Percentiles rank a stretch among this genome's conserved stretches.
Evolutionary conservation across 2,797 vertebrate species (phyloP).

Genomic region (Hapalemur alaotrensis): DNA sequence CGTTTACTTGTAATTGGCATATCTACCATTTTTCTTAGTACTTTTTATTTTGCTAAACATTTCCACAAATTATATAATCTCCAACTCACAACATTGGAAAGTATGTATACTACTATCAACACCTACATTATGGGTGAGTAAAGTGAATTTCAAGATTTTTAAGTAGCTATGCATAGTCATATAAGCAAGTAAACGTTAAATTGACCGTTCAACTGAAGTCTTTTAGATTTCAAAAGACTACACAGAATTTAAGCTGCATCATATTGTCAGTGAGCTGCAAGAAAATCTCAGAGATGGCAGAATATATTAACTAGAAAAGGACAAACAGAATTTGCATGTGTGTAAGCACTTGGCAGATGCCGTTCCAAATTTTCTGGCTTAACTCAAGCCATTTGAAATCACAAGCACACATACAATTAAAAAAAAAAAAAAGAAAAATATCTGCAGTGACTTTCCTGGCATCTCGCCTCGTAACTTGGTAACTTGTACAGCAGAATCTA

Average conservation of each 20-base stretch:
- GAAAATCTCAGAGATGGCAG: background rate
- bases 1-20: background rate
- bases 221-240: background rate
- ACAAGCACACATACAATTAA: background rate
- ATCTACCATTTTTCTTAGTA: background rate
- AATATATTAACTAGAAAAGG: background rate
- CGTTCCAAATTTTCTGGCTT: background rate
- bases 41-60: background rate
- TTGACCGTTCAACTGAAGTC: background rate
- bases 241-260: background rate
- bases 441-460: background rate
- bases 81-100: background rate
- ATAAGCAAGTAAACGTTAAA: background rate
- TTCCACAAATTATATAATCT: background rate
- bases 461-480: background rate
- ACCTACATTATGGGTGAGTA: background rate
- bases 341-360: background rate
- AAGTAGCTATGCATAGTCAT: background rate
- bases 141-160: slow-evolving; percentile 29
- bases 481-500: background rate
- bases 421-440: background rate
- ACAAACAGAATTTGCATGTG: slow-evolving; percentile 1
- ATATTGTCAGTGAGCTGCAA: background rate
- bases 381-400: background rate
- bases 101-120: background rate